These are phyloP conservation scores for Elanoides forficatus DNA, from an alignment of 2,113 vertebrate species.

Conservation along the genomic window DNA sequence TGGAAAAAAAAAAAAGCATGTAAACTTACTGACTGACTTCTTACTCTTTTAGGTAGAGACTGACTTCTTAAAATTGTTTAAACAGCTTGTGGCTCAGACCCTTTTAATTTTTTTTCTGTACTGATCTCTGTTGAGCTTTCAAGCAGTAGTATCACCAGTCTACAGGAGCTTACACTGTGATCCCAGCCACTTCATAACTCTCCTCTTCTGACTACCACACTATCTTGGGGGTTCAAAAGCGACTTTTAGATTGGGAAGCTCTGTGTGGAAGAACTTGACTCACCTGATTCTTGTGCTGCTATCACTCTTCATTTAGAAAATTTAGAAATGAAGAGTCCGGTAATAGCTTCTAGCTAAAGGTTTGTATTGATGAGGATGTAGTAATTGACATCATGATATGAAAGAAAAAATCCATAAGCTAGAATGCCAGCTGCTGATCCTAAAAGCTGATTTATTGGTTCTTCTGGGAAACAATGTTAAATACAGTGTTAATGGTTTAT, in stretches of 20 bases:
- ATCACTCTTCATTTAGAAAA: background rate
- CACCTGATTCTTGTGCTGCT: background rate
- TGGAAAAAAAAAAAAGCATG: background rate
- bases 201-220: background rate
- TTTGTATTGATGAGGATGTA: background rate
- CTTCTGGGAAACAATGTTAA: background rate
- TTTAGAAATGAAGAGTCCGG: background rate
- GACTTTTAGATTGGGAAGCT: background rate
- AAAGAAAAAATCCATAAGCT: background rate
- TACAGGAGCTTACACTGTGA: background rate
- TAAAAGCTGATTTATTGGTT: background rate
- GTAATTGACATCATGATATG: background rate
- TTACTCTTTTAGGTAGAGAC: background rate
- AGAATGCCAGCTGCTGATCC: background rate
- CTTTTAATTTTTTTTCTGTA: background rate
- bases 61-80: background rate
- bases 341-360: background rate
- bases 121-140: background rate
- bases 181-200: background rate
- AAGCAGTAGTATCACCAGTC: background rate
- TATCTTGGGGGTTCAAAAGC: background rate
- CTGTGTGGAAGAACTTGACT: background rate
- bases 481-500: background rate
- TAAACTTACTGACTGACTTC: background rate
- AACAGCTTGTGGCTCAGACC: background rate